Evolutionary conservation across 2,113 vertebrate genomes (phyloP).

Genomic region (Stegostoma tigrinum): DNA sequence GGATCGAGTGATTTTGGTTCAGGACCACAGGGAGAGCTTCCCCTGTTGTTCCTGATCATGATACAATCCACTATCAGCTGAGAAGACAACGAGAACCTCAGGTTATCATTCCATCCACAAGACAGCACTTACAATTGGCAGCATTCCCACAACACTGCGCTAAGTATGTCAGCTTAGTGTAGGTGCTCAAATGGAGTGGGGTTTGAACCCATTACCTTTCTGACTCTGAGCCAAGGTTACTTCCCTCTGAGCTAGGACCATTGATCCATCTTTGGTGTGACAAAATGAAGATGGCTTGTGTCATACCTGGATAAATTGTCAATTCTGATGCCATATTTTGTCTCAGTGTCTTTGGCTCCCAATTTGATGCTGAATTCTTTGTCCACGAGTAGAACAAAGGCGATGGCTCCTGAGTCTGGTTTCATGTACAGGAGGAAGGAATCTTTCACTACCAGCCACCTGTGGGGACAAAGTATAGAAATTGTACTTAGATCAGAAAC

Average conservation of each 20-base stretch:
- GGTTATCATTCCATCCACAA: neutral
- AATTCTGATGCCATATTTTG: constrained; percentile 77
- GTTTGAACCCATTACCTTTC: neutral
- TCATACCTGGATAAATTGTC: constrained; percentile 85
- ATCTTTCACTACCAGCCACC: constrained; percentile 95
- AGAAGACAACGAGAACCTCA: neutral
- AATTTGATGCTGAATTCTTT: constrained; percentile 88
- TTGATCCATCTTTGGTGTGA: neutral
- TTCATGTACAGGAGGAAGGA: constrained; percentile 93
- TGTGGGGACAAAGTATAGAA: constrained; percentile 43
- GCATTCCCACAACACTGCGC: neutral
- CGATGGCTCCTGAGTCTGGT: constrained; percentile 76
- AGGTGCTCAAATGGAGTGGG: neutral
- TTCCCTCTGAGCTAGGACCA: neutral
- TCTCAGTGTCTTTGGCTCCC: constrained; percentile 86
- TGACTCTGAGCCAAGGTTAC: neutral
- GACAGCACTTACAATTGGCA: neutral
- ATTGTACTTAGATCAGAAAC: neutral
- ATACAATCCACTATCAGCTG: neutral
- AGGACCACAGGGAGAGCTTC: neutral
- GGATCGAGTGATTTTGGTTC: neutral
- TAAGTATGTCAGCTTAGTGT: neutral
- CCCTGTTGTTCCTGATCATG: neutral
- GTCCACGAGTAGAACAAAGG: constrained; percentile 86
- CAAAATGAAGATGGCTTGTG: neutral